These are phyloP conservation scores for Itoplectis maculator DNA, from an alignment of 2,888 invertebrate species.

Conservation along the genomic window DNA sequence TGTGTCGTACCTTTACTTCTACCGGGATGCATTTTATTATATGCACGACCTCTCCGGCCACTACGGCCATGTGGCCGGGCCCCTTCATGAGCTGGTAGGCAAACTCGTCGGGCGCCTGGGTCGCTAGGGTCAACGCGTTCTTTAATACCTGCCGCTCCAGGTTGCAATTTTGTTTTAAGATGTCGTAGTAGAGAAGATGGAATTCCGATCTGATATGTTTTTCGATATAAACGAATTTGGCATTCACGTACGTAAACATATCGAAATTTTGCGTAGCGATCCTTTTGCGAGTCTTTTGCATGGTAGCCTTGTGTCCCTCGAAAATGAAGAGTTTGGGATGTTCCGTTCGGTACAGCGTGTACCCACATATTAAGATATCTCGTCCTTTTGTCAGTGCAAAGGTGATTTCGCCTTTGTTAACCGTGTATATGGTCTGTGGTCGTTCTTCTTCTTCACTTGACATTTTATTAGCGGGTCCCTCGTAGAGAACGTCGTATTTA, in stretches of 20 bases:
- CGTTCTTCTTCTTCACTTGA: background rate
- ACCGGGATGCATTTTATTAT: constrained; percentile 24
- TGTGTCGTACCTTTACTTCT: constrained; percentile 46
- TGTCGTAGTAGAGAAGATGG: constrained; percentile 67
- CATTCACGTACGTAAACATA: constrained; percentile 64
- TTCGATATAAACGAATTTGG: constrained; percentile 72
- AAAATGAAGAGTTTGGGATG: constrained; percentile 66
- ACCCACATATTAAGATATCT: constrained; percentile 46
- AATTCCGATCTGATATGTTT: constrained; percentile 68
- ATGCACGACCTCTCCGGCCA: constrained; percentile 73
- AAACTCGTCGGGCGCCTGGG: constrained; percentile 72
- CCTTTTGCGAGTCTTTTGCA: background rate
- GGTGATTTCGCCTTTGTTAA: constrained; percentile 46
- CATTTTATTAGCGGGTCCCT: constrained; percentile 35
- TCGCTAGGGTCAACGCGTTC: constrained; percentile 71
- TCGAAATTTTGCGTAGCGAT: constrained; percentile 55
- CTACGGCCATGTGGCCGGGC: constrained; percentile 72
- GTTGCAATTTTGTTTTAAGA: constrained; percentile 71
- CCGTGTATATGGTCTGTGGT: constrained; percentile 41
- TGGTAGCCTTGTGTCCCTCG: background rate
- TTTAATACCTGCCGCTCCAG: constrained; percentile 72
- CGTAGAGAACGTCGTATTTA: constrained; percentile 51
- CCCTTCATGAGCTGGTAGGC: constrained; percentile 71
- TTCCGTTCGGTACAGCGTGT: constrained; percentile 60
- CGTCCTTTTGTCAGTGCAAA: constrained; percentile 59